A percentile compares a stretch with the other conserved stretches of the same genome.
These are phyloP conservation scores for Drosophila burlai DNA, from an alignment of 1,140 invertebrate species.

Conservation along the genomic window DNA sequence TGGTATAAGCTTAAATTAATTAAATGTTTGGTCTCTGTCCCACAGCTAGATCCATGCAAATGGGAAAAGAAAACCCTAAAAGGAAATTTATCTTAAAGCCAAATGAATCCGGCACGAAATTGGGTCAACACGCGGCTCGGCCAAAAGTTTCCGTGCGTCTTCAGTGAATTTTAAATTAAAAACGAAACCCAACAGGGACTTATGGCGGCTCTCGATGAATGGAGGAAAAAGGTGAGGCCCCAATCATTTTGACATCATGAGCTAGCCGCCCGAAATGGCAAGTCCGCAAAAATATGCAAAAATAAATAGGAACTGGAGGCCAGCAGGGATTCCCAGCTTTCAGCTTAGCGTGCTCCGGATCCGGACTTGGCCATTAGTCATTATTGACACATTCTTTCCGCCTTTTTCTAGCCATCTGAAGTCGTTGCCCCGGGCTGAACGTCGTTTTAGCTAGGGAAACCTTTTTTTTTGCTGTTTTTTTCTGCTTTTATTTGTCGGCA, in stretches of 20 bases:
- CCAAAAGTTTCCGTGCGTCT: constrained; percentile 21
- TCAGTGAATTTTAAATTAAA: constrained; percentile 60
- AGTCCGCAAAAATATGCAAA: constrained; percentile 58
- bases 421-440: constrained; percentile 25
- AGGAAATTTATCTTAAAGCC: constrained; percentile 49
- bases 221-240: constrained; percentile 32
- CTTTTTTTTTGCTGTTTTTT: not conserved
- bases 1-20: constrained; percentile 64
- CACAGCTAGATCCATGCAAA: constrained; percentile 16
- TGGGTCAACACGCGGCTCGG: constrained; percentile 21
- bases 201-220: constrained; percentile 9
- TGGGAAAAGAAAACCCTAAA: constrained; percentile 1
- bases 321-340: constrained; percentile 4
- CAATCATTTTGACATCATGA: constrained; percentile 68
- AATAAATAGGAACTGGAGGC: constrained; percentile 58
- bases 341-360: constrained; percentile 24
- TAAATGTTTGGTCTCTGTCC: constrained; percentile 43
- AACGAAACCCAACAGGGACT: constrained; percentile 50
- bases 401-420: constrained; percentile 55
- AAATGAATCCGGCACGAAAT: constrained; percentile 38
- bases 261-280: constrained; percentile 22
- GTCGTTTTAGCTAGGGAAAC: constrained; percentile 6
- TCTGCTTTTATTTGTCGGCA: constrained; percentile 2
- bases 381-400: constrained; percentile 81
- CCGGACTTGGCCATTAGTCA: constrained; percentile 71